Base-by-base conservation (phyloP, 2,888 invertebrate genomes). In the Epinotia demarniana region DNA sequence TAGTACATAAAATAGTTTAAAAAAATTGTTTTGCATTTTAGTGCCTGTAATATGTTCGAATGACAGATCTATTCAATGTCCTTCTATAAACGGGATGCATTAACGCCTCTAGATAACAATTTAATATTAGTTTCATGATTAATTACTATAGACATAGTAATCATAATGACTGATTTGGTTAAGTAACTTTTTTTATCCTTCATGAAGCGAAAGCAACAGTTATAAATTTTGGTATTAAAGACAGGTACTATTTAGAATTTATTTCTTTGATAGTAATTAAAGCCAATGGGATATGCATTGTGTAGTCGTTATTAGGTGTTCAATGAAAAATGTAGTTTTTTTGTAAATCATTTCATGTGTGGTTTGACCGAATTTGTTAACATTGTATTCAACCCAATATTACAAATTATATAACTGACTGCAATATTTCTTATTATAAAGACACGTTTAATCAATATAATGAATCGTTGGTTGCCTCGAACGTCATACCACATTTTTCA, bases 121-220 rank as follows among this genome's bases (percentile, higher is more conserved):
- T 49, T 49, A 49, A 74, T 77, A 55, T 53, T 67, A 69, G 49
- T 58, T 23, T 18, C 68, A 73, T 69, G 70, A 70, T 60, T 58
- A 60, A 49, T 67, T 58, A 60, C 49, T 43, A 63, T 68, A 61
- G 71, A 69, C 55, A 57, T 77, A 74, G 46, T 77, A 68, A 76
- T 79, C 53, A 84, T 84, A 85, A 87, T 84, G 90, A 90, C 90
- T 90, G 90, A 91, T 90, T 91, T 90, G 86, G 81, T 90, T 90
- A 89, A 89, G 90, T 88, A 84, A 80, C 79, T 67, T 81, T 80
- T 79, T 81, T 81, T 80, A 62, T 70, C 53, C 60, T 70, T 75
- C 39, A 19, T 33, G 27, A 49, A 64, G n/a, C n/a, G 39, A 27
- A 9, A 58, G 19, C 27, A 57, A 39, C 39, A 13, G 67, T 43